Evolutionary conservation across 2,888 invertebrate species (phyloP).

Genomic region (Acleris cristana): DNA sequence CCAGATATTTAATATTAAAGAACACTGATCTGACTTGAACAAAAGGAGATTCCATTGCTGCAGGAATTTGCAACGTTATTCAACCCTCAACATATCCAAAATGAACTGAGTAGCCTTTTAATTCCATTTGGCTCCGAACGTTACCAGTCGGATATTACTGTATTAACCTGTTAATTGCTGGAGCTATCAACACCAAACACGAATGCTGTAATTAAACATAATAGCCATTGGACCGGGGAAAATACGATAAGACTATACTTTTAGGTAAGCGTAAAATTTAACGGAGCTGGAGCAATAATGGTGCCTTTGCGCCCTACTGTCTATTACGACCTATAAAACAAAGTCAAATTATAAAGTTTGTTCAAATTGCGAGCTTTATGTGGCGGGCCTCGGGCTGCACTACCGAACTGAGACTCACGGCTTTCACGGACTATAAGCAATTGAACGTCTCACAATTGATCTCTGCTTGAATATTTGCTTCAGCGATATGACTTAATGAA

Average conservation of each 20-base stretch:
- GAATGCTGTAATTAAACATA: conserved; percentile 58
- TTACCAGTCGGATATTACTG: background rate
- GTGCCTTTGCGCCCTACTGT: conserved; percentile 48
- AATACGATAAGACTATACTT: conserved; percentile 28
- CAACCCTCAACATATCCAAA: too few species aligned
- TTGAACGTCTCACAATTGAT: conserved; percentile 1
- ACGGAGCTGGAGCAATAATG: conserved; percentile 38
- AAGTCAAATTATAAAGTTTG: conserved; percentile 66
- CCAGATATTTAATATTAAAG: too few species aligned
- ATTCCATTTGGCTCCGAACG: background rate
- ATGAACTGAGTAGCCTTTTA: background rate
- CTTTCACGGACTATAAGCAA: background rate
- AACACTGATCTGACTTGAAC: too few species aligned
- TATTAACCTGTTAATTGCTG: conserved; percentile 64
- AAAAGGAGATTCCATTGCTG: too few species aligned
- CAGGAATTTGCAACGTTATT: too few species aligned
- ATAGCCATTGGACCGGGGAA: conserved; percentile 20
- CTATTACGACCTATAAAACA: conserved; percentile 63
- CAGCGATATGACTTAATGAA: too few species aligned
- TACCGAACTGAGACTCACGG: conserved; percentile 38
- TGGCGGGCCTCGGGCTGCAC: conserved; percentile 46
- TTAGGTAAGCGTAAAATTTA: conserved; percentile 33
- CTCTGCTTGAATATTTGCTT: too few species aligned
- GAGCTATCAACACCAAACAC: conserved; percentile 59
- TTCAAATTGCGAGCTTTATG: conserved; percentile 60